Evolutionary conservation across 2,888 invertebrate genomes (phyloP).

Genomic region (Deroplatys truncata): DNA sequence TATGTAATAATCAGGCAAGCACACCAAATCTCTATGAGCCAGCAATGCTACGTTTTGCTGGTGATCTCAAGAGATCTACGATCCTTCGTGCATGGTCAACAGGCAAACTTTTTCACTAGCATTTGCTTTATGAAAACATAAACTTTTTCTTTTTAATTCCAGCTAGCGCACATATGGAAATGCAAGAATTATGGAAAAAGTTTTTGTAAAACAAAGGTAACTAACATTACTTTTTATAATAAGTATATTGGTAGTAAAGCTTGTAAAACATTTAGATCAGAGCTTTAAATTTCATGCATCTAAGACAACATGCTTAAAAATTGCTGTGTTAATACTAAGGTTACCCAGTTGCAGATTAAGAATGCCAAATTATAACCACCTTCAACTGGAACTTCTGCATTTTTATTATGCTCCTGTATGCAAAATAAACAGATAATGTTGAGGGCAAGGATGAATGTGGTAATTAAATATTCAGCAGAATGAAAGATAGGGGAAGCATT

Average conservation of each 20-base stretch:
- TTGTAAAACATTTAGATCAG: background rate
- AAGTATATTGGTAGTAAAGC: background rate
- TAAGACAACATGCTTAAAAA: background rate
- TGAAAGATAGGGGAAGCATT: too few species aligned
- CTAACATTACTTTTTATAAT: background rate
- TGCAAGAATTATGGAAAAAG: background rate
- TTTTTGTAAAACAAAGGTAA: background rate
- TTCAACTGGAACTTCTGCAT: too few species aligned
- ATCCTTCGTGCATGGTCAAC: slow-evolving; percentile 25
- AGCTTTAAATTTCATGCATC: background rate
- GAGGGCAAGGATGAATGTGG: too few species aligned
- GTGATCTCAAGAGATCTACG: slow-evolving; percentile 22
- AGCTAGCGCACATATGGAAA: background rate
- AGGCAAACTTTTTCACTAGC: slow-evolving; percentile 14
- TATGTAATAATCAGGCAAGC: slow-evolving; percentile 3
- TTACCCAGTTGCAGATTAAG: too few species aligned
- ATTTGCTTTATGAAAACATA: background rate
- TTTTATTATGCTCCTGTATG: too few species aligned
- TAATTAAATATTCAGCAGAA: too few species aligned
- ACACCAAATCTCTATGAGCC: slow-evolving; percentile 17
- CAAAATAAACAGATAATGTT: too few species aligned
- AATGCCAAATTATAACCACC: too few species aligned
- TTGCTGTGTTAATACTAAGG: background rate
- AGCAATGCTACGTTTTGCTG: slow-evolving; percentile 27
- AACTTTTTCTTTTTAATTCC: background rate